Base-by-base conservation (phyloP, 2,113 vertebrate species). In the Notarius quadriscutis region DNA sequence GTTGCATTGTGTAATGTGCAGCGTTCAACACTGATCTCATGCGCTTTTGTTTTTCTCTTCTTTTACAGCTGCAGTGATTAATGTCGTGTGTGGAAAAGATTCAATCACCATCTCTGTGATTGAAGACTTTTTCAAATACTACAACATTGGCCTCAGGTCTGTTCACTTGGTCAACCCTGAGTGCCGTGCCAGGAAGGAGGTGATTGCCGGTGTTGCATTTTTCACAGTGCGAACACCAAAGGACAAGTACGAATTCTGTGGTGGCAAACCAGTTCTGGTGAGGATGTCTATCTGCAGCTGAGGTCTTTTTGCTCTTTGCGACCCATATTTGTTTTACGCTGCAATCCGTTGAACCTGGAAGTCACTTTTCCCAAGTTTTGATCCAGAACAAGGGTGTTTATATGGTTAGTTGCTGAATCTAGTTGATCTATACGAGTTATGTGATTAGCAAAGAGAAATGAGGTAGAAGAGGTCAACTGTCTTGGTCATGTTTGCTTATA, bases 91-190 rank as follows among this genome's bases (percentile, higher is more conserved):
- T 58, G 89, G 89, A 4, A 92, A 81, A 20, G 87, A 95, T 91
- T 93, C 84, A 84, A 90, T 95, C 11, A 82, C 69, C 0, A 88
- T 96, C 87, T n/a, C 90, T 69, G 94, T 90, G 5, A 25, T 62
- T 0, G 93, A 95, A 55, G 94, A 94, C 11, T 95, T 93, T 60
- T 96, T 96, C 88, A 58, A 74, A 2, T 94, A 95, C 83, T 84
- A 94, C 86, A 92, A 93, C 0, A 91, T 94, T 25, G 92, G 91
- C 0, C 69, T 95, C 15, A 90, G 93, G 5, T 89, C 91, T 1
- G 82, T 95, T 75, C 94, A 95, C 87, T 67, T 95, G 71, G 77
- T 86, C 77, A 96, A 96, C 86, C 83, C 82, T 11, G 92, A 90
- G 0, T 96, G 95, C 17, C 85, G 84, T 0, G 93, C 91, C n/a